Conservation (phyloP, 2,113 vertebrate genomes). For the Carassius gibelio region DNA sequence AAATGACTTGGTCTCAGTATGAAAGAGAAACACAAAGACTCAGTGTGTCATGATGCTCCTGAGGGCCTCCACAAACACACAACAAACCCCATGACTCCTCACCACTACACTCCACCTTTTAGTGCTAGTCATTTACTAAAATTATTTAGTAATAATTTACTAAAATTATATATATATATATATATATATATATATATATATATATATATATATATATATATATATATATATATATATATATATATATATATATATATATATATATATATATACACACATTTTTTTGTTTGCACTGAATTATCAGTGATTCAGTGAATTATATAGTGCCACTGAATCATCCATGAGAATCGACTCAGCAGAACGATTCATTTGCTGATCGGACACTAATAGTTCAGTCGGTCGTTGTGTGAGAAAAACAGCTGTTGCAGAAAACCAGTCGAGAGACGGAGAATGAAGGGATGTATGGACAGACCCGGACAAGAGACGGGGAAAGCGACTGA, state of each 20-base stretch:
- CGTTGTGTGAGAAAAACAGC: neutral
- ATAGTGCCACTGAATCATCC: neutral
- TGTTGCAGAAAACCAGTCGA: neutral
- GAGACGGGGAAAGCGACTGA: neutral
- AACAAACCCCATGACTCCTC: neutral
- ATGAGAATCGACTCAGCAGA: neutral
- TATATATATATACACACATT: too few species aligned
- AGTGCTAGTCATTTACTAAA: too few species aligned
- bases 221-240: too few species aligned
- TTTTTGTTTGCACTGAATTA: too few species aligned
- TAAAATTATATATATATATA: too few species aligned
- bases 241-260: too few species aligned
- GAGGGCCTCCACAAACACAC: neutral
- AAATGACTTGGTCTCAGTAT: neutral
- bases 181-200: too few species aligned
- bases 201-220: too few species aligned
- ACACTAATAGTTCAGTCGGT: neutral
- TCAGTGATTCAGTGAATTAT: too few species aligned
- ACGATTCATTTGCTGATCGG: conserved; percentile 2
- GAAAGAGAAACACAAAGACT: neutral
- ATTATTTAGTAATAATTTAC: too few species aligned
- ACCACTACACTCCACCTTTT: neutral
- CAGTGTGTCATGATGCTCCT: conserved; percentile 5
- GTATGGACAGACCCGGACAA: neutral
- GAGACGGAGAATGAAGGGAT: neutral